These are phyloP conservation scores for Percopsis transmontana DNA, from an alignment of 2,113 vertebrate species.

Conservation along the genomic window DNA sequence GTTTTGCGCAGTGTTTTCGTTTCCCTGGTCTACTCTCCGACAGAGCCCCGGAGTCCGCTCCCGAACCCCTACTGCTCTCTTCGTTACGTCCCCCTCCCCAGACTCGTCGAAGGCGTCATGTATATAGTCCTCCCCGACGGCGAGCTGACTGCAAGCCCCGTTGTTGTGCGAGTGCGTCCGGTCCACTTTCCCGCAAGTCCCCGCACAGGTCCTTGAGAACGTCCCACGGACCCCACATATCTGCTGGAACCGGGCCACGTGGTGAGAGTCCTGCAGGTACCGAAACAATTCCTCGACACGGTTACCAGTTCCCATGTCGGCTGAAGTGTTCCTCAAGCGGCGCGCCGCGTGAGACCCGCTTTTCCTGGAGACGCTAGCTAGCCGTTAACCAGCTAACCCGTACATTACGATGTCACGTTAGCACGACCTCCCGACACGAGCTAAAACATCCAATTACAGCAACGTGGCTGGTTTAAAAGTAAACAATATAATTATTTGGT, in stretches of 20 bases:
- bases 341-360: neutral
- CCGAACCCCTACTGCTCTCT: neutral
- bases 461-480: neutral
- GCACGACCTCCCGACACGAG: neutral
- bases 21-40: neutral
- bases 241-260: conserved; percentile 89
- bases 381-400: conserved; percentile 36
- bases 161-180: conserved; percentile 59
- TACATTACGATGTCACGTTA: conserved; percentile 25
- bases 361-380: conserved; percentile 12
- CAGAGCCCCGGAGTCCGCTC: conserved; percentile 17
- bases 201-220: conserved; percentile 34
- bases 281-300: neutral
- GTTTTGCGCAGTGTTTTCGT: conserved; percentile 66
- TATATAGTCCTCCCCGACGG: conserved; percentile 6
- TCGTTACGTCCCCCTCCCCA: conserved; percentile 17
- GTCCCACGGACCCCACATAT: conserved; percentile 85
- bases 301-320: too few relatives aligned
- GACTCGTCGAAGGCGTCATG: neutral
- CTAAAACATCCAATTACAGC: neutral
- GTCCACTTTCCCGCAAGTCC: conserved; percentile 12
- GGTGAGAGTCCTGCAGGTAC: neutral
- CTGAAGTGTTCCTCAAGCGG: too few relatives aligned
- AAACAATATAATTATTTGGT: neutral
- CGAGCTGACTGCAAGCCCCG: conserved; percentile 41